Conservation (phyloP, 2,797 vertebrate species). For the Protonibea diacanthus region DNA sequence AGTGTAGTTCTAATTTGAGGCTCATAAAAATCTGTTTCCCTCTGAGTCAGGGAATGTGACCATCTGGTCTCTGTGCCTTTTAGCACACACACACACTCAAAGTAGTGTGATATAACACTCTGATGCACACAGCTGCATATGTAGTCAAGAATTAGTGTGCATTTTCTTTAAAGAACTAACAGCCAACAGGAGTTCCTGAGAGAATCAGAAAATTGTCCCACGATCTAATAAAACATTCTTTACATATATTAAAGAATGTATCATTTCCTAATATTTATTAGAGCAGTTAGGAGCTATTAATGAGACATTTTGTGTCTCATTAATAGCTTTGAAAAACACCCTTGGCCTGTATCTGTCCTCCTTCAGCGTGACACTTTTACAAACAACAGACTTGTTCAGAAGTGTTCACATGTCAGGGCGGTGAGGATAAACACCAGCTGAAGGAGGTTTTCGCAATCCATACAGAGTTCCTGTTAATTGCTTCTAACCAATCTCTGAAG, state of each 20-base stretch:
- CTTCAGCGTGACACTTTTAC: background rate
- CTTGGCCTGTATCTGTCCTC: too few relatives aligned
- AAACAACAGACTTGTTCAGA: background rate
- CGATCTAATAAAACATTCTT: background rate
- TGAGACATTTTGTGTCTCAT: background rate
- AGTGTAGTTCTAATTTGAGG: background rate
- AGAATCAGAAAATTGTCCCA: background rate
- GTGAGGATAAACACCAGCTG: background rate
- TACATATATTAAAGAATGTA: background rate
- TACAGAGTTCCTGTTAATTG: background rate
- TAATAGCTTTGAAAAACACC: background rate
- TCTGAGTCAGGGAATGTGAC: background rate
- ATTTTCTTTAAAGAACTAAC: background rate
- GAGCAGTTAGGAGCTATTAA: background rate
- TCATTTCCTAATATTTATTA: background rate
- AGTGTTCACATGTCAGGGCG: background rate
- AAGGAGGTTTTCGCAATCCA: background rate
- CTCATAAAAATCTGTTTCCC: background rate
- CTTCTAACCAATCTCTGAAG: too few relatives aligned
- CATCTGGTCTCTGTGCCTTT: constrained; percentile 28
- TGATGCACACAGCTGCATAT: constrained; percentile 4
- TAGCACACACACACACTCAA: constrained; percentile 6
- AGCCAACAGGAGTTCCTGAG: background rate
- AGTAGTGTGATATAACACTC: background rate
- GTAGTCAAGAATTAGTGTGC: background rate